phyloP scores from a whole-genome alignment of 2,888 invertebrate species.

The Thera obeliscata region DNA sequence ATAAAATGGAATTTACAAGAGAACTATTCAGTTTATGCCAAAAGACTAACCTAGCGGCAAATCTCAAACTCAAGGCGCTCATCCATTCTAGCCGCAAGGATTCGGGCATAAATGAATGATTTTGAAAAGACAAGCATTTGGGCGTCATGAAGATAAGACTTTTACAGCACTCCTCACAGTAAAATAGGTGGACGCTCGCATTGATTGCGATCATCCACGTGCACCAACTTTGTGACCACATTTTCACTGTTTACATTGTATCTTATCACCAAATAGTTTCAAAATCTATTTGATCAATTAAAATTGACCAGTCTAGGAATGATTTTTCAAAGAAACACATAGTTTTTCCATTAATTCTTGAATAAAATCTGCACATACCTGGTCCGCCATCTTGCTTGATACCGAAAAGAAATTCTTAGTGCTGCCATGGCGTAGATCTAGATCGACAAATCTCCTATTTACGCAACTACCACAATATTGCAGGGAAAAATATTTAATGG shows the following conservation, averaged over 20 bases:
- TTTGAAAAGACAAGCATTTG: not conserved
- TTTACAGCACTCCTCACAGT: constrained; percentile 18
- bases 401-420: constrained; percentile 77
- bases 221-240: constrained; percentile 55
- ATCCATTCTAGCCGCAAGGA: not conserved
- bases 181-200: constrained; percentile 21
- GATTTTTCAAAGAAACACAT: constrained; percentile 29
- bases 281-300: constrained; percentile 14
- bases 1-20: not conserved
- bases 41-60: constrained; percentile 20
- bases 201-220: constrained; percentile 60
- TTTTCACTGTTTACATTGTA: constrained; percentile 53
- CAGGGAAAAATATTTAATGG: constrained; percentile 1
- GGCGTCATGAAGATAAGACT: not conserved
- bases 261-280: constrained; percentile 39
- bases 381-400: constrained; percentile 91
- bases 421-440: constrained; percentile 41
- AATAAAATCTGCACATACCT: constrained; percentile 85
- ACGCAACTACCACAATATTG: constrained; percentile 33
- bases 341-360: constrained; percentile 49
- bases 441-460: constrained; percentile 11
- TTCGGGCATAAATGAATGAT: not conserved
- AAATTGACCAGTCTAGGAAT: constrained; percentile 33
- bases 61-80: not conserved
- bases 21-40: not conserved